Evolutionary conservation across 2,797 vertebrate species (phyloP).

Genomic region (Sebastes aleutianus): DNA sequence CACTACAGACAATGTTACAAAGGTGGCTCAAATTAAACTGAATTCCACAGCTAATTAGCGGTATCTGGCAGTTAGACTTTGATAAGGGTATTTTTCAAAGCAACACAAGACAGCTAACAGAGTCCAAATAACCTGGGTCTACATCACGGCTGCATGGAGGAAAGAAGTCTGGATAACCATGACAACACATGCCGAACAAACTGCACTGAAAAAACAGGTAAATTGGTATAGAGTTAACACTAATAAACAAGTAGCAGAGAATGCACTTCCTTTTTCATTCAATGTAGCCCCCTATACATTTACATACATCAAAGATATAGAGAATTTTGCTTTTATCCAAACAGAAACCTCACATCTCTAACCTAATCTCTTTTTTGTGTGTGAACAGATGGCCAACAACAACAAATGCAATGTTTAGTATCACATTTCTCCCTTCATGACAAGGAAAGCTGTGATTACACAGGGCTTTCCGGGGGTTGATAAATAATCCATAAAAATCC

Average conservation of each 20-base stretch:
- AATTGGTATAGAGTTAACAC: not conserved
- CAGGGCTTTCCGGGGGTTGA: not conserved
- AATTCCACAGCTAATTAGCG: not conserved
- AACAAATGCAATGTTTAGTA: not conserved
- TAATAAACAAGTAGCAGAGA: not conserved
- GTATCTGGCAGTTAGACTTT: not conserved
- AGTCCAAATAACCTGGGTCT: not conserved
- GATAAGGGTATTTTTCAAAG: not conserved
- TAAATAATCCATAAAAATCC: conserved; percentile 40
- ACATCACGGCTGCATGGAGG: not conserved
- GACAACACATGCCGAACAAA: not conserved
- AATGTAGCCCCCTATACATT: not conserved
- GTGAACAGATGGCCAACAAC: conserved; percentile 11
- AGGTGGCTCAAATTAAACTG: not conserved
- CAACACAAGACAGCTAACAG: not conserved
- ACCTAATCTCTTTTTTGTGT: not conserved
- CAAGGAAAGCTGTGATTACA: conserved; percentile 5
- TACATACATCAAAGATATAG: not conserved
- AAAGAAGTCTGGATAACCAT: not conserved
- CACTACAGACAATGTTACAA: not conserved
- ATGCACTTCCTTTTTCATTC: not conserved
- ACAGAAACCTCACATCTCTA: not conserved
- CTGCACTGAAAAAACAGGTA: not conserved
- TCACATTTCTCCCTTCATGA: not conserved
- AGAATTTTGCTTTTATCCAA: not conserved